Evolutionary conservation across 1,140 invertebrate genomes (phyloP), one percentile per base, ranked within the genome.

Genomic region (Frieseomelitta varia): DNA sequence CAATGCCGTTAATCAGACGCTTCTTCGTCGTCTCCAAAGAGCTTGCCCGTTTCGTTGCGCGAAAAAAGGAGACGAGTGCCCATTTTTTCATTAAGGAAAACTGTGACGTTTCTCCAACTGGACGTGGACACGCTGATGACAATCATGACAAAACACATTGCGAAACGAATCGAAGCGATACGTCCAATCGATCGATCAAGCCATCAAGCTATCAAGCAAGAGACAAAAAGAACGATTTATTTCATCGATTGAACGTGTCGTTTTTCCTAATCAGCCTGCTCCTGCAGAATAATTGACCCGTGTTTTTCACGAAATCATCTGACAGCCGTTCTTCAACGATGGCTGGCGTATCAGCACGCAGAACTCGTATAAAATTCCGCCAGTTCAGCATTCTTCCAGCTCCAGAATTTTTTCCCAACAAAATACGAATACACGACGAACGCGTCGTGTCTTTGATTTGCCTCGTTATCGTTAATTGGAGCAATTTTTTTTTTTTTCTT

Each of bases 1-100:
- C 88, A 89, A 88, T 88, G 85, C 84, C 67, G 74, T 79, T 89
- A 88, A 88, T 89, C 81, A 85, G 71, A 27, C 80, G 87, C 79
- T 56, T 87, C 84, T 85, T 84, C 75, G 27, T 75, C 65, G 53
- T 47, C 11, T 1, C 12, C 4, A 24, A n/a, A n/a, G 55, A 72
- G 4, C 0, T 1, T 27, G 27, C 19, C 15, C 6, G 51, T 17
- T 76, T 39, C 17, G 8, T 74, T 39, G 51, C 4, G 27, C 68
- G 11, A 4, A 24, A 4, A 17, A 67, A 34, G 14, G 30, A 39
- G 30, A 30, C 10, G 24, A 2, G 17, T 53, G 14, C 8, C 14
- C n/a, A 8, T 1, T 27, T 72, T 53, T 72, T 27, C 6, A 69
- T 24, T 21, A 47, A 21, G 2, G 30, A 15, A 67, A 67, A 21